Evolutionary conservation across 2,888 invertebrate species (phyloP), one percentile per base, ranked within the genome.

Genomic region (Salticus scenicus): DNA sequence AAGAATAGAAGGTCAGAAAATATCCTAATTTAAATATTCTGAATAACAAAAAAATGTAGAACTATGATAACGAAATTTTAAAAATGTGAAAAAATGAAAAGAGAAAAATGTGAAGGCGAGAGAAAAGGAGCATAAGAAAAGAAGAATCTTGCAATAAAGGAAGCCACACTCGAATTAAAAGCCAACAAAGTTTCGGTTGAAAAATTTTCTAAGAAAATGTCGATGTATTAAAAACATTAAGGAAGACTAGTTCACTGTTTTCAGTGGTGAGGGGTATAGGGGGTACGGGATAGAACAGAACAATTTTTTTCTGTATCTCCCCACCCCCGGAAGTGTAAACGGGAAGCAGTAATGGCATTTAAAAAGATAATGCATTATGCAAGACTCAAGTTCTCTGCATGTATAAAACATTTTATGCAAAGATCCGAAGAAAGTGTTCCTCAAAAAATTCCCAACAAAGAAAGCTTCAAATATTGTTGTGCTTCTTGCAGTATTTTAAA

Each of bases 381-480:
- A 84, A 73, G 66, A 77, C 67, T 73, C 67, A 31, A 66, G 28
- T 24, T 67, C 37, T 42, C 37, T 41, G 57, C 77, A 77, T 77
- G 77, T 77, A 84, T 84, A 84, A 84, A 84, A 84, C 83, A 84
- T 84, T 73, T 84, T 84, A 77, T 77, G 77, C 71, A 77, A 84
- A 84, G 28, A 57, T 57, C 57, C 24, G 57, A 20, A 57, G 57
- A 47, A 47, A 47, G 47, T 47, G 47, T 47, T 47, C 47, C 47
- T 12, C n/a, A 47, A 47, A 41, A 66, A 2, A 17, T 47, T 47
- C 17, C n/a, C 14, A 57, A 57, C 57, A 57, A 57, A 24, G 57
- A 42, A 47, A 20, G 28, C 30, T 70, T 78, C 20, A 37, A 51
- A 57, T 70, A 47, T 67, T 30, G 31, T 31, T 41, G 57, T 24